phyloP scores from a whole-genome alignment of 2,888 invertebrate species.

The Acanthosoma haemorrhoidale region DNA sequence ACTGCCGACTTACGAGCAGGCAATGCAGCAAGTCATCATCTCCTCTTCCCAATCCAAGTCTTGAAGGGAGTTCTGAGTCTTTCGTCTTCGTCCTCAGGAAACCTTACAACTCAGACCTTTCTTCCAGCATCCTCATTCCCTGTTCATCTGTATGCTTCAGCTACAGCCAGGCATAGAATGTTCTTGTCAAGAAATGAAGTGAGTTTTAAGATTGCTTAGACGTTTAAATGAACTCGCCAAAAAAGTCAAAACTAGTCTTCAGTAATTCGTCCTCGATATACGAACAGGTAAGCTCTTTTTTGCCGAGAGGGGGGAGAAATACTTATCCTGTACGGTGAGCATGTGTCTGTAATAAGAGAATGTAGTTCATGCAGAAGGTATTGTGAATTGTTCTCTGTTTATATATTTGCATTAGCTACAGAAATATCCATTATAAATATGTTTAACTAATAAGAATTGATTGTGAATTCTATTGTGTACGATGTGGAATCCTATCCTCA shows the following conservation, averaged over 20 bases:
- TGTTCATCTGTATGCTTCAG: neutral
- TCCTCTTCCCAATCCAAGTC: neutral
- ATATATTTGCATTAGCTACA: too few species aligned
- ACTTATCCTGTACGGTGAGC: too few species aligned
- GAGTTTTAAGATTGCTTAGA: neutral
- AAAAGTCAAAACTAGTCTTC: neutral
- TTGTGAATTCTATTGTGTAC: too few species aligned
- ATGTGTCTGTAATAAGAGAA: too few species aligned
- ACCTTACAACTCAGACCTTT: neutral
- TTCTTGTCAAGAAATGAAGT: neutral
- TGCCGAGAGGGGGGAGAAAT: too few species aligned
- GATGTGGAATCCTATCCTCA: too few species aligned
- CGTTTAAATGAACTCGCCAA: neutral
- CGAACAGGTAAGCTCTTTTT: too few species aligned
- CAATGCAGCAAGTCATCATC: conserved; percentile 41
- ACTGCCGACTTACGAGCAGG: conserved; percentile 59
- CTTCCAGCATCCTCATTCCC: neutral
- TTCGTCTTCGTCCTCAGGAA: neutral
- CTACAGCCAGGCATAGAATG: neutral
- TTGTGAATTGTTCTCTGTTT: too few species aligned
- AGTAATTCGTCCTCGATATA: neutral
- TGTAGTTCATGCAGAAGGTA: too few species aligned
- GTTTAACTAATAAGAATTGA: too few species aligned
- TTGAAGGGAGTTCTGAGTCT: neutral
- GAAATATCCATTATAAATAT: too few species aligned